phyloP scores from a whole-genome alignment of 2,888 invertebrate genomes.

The Lepidocyrtinus sp. region DNA sequence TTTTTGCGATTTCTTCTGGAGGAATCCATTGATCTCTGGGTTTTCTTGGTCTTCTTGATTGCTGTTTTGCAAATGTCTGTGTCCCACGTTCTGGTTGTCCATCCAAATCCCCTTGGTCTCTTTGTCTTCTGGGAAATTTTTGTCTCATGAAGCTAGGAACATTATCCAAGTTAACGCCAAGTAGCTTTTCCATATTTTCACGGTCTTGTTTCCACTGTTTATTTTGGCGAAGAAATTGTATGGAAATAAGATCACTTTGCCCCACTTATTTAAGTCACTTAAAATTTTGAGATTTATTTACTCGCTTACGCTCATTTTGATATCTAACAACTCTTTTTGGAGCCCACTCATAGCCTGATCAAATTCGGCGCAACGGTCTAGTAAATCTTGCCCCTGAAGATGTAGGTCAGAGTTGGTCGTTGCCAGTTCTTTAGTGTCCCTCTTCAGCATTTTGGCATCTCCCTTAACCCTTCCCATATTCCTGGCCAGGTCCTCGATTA shows the following conservation, averaged over 20 bases:
- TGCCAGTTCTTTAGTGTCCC: constrained; percentile 23
- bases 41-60: too few species aligned
- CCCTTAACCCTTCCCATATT: constrained; percentile 72
- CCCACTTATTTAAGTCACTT: background rate
- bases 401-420: constrained; percentile 34
- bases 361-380: constrained; percentile 32
- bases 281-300: background rate
- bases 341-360: constrained; percentile 29
- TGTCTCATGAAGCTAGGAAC: constrained; percentile 57
- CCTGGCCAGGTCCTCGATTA: constrained; percentile 77
- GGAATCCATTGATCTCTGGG: too few species aligned
- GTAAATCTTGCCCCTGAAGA: constrained; percentile 15
- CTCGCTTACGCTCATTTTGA: constrained; percentile 52
- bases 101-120: background rate
- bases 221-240: constrained; percentile 12
- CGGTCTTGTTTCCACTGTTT: constrained; percentile 58
- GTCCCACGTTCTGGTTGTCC: constrained; percentile 9
- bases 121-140: background rate
- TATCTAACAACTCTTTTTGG: constrained; percentile 38
- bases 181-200: constrained; percentile 47
- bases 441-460: constrained; percentile 58
- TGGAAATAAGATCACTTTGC: background rate
- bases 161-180: constrained; percentile 49
- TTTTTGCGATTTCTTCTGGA: constrained; percentile 33
- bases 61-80: constrained; percentile 20